Conservation (phyloP, 2,113 vertebrate genomes). For the Cricetomys ansorgei region DNA sequence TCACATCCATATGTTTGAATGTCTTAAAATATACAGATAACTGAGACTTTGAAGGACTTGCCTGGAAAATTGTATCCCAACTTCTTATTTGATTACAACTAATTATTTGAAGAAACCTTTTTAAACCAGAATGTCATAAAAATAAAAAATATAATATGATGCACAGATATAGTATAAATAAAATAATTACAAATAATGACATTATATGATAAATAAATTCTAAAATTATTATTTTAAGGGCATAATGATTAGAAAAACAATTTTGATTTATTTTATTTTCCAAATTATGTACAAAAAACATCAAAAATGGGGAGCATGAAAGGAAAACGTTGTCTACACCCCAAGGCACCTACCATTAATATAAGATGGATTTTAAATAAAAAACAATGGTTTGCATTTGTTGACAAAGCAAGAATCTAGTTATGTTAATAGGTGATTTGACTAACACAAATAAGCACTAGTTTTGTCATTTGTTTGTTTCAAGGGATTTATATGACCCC, state of each 20-base stretch:
- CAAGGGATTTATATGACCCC: neutral
- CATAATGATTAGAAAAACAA: neutral
- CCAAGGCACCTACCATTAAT: neutral
- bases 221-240: neutral
- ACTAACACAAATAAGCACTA: slow-evolving; percentile 11
- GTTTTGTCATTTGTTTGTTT: neutral
- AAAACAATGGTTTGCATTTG: neutral
- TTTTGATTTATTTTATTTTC: neutral
- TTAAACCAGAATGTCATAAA: neutral
- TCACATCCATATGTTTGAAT: neutral
- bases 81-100: neutral
- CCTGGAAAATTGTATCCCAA: neutral
- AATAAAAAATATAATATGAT: neutral
- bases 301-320: neutral
- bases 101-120: neutral
- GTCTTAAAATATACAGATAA: neutral
- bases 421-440: neutral
- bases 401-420: slow-evolving; percentile 10
- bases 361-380: neutral
- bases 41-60: neutral
- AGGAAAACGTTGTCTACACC: neutral
- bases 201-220: neutral
- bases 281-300: neutral
- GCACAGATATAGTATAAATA: neutral
- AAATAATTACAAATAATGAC: neutral